Conservation (phyloP, 2,888 invertebrate genomes). For the Hydrotaea cyrtoneurina region DNA sequence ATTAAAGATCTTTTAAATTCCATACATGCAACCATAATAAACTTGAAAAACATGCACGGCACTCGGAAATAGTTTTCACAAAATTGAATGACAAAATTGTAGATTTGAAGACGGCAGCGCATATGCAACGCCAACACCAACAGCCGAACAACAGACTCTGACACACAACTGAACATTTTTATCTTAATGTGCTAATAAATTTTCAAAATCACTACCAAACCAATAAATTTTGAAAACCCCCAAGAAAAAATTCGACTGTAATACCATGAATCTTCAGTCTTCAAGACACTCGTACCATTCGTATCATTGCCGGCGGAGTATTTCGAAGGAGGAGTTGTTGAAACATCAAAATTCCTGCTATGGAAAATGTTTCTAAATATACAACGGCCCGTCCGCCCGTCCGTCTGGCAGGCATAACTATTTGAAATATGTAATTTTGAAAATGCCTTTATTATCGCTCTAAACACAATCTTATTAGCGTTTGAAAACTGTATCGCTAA, state of each 20-base stretch:
- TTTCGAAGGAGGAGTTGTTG: conserved; percentile 33
- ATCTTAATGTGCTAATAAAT: conserved; percentile 80
- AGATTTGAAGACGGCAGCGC: background rate
- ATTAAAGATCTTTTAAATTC: conserved; percentile 56
- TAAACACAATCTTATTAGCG: conserved; percentile 63
- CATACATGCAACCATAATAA: conserved; percentile 53
- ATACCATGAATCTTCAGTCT: conserved; percentile 23
- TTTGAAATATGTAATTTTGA: conserved; percentile 5
- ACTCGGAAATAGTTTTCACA: conserved; percentile 35
- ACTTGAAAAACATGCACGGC: conserved; percentile 44
- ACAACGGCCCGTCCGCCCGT: too few relatives aligned
- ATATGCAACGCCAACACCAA: background rate
- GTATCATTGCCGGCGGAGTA: conserved; percentile 45
- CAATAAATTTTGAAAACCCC: conserved; percentile 75
- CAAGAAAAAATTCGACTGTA: conserved; percentile 47
- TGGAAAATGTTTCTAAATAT: conserved; percentile 31
- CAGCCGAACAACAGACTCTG: conserved; percentile 49
- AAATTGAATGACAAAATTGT: conserved; percentile 54
- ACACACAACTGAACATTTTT: conserved; percentile 68
- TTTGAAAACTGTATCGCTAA: conserved; percentile 56
- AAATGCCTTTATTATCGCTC: conserved; percentile 48
- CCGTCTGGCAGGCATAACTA: background rate
- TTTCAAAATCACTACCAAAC: conserved; percentile 75
- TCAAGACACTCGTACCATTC: conserved; percentile 43
- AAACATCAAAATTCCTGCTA: conserved; percentile 8